A percentile compares a stretch with the other conserved stretches of the same genome.
Conservation (phyloP, 2,888 invertebrate genomes). For the Tiliacea citrago region DNA sequence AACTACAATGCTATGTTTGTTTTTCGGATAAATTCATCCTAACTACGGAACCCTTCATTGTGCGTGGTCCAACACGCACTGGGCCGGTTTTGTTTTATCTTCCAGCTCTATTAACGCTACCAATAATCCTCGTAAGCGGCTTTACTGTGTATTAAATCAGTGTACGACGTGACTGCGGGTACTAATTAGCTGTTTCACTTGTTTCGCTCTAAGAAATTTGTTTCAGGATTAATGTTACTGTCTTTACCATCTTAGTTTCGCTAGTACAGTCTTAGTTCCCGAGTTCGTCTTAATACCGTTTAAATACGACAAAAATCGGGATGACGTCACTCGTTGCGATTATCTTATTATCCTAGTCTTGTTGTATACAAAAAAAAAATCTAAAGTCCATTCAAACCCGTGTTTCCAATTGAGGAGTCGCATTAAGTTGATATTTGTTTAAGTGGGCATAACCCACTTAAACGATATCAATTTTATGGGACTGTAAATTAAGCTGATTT, state of each 20-base stretch:
- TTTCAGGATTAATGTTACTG: neutral
- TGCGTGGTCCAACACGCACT: too few species aligned
- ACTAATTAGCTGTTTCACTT: constrained; percentile 25
- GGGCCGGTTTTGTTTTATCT: neutral
- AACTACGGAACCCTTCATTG: too few species aligned
- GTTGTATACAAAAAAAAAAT: neutral
- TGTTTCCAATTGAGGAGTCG: neutral
- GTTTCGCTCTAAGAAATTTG: neutral
- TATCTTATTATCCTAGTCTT: neutral
- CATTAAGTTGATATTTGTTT: too few species aligned
- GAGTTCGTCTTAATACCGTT: neutral
- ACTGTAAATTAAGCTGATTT: neutral
- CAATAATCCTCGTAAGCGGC: constrained; percentile 27
- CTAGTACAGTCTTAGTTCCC: neutral
- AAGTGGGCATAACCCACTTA: too few species aligned
- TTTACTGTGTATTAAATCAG: constrained; percentile 40
- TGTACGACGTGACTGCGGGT: constrained; percentile 17
- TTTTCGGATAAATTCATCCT: too few species aligned
- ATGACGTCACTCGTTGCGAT: neutral
- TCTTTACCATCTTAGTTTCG: neutral
- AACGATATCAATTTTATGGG: too few species aligned
- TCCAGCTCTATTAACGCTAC: constrained; percentile 13
- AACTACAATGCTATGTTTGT: too few species aligned
- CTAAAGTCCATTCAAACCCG: neutral
- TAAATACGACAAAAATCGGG: neutral